These are phyloP conservation scores for Molothrus aeneus DNA, from an alignment of 2,797 vertebrate genomes.

Conservation along the genomic window DNA sequence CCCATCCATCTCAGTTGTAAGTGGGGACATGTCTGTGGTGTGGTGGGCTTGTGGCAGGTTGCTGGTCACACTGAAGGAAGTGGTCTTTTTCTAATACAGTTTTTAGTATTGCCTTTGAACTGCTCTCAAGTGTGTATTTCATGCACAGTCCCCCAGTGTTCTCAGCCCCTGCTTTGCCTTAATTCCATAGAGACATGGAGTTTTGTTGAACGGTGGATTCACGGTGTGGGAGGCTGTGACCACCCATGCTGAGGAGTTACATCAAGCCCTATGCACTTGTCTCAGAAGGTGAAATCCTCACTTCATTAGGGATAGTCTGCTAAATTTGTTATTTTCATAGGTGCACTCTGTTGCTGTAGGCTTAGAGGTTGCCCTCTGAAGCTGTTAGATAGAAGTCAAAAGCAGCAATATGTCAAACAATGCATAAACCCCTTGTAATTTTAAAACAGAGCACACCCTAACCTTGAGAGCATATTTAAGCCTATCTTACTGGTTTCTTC, in stretches of 20 bases:
- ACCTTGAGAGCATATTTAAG: background rate
- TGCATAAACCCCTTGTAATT: background rate
- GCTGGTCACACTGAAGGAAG: background rate
- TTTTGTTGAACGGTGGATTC: background rate
- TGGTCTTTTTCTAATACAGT: background rate
- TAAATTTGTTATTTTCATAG: background rate
- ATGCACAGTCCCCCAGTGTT: background rate
- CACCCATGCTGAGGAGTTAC: background rate
- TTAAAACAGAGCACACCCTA: background rate
- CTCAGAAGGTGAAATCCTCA: background rate
- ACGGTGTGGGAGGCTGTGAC: background rate
- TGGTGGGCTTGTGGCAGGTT: background rate
- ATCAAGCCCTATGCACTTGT: background rate
- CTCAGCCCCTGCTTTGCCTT: background rate
- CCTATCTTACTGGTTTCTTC: background rate
- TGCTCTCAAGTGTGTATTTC: background rate
- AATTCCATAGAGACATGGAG: background rate
- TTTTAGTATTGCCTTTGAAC: background rate
- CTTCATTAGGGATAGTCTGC: background rate
- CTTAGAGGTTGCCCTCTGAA: background rate
- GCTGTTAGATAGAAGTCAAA: background rate
- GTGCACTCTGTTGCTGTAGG: background rate
- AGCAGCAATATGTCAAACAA: background rate
- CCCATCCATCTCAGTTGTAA: rapidly evolving
- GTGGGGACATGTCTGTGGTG: background rate